Evolutionary conservation across 2,797 vertebrate species (phyloP), one percentile per base, ranked within the genome.

Genomic region (Sebastes variabilis): DNA sequence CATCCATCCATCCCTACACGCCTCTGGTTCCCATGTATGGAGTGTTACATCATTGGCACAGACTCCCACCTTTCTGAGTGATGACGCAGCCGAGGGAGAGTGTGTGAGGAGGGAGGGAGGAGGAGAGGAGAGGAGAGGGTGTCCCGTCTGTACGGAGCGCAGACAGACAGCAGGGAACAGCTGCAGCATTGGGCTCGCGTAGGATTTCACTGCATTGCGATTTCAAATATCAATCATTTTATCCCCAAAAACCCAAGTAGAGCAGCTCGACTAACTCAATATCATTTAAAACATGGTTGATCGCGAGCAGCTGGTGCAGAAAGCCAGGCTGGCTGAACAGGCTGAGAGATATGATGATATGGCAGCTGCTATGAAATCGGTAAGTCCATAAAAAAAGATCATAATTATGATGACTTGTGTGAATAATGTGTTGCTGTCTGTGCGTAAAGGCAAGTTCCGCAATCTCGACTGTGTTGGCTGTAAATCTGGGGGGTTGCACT

Each of bases 351-450:
- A 99, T 92, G 98, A 99, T 94, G 98, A 99, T 91, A 99, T 99
- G 98, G 98, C 98, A 92, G 98, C 97, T 89, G 97, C 98, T 92
- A 99, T 99, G 98, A 99, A 99, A 95, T 98, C 98, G 96, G 98
- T 99, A 96, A 98, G 98, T 98, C 75, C 80, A 80, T 58, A 42
- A 3, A n/a, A 29, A 24, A 61, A 36, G 20, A 52, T 55, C 1
- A 62, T 46, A 13, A 56, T 32, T 46, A 16, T 67, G 29, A 38
- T 67, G 34, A 38, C 20, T 27, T 30, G 34, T 72, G 11, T 79
- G 75, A 30, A 38, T 66, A 5, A 49, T 59, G 59, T 62, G 49
- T 18, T 49, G 72, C 62, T 27, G 9, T 52, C 36, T 64, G 11
- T 79, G 87, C 61, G 81, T 82, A 81, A 89, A 88, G 72, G 49